phyloP scores from a whole-genome alignment of 53 echinoderm and acorn worm genomes.

The Holothuria leucospilota region DNA sequence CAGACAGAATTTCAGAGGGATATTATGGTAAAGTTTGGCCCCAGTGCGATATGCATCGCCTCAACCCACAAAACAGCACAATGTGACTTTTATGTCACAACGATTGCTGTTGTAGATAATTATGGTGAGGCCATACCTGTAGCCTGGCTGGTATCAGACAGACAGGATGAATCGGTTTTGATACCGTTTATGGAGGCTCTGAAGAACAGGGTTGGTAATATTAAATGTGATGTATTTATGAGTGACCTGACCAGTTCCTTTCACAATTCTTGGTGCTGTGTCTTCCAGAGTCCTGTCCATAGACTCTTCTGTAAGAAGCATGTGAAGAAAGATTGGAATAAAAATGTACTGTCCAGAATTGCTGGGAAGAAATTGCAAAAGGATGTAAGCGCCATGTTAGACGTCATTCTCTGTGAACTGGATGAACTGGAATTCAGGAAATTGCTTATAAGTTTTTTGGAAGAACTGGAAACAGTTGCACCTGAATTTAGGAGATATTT shows the following conservation, averaged over 20 bases:
- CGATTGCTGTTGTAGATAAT: slow-evolving; percentile 56
- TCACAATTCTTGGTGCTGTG: slow-evolving; percentile 49
- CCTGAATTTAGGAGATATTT: slow-evolving; percentile 38
- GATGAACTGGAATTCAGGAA: slow-evolving; percentile 33
- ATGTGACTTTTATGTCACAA: slow-evolving; percentile 44
- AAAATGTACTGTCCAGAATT: neutral
- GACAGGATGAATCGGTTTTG: slow-evolving; percentile 47
- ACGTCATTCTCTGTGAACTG: slow-evolving; percentile 23
- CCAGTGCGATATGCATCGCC: slow-evolving; percentile 41
- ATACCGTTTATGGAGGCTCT: slow-evolving; percentile 22
- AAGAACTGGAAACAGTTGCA: slow-evolving; percentile 6
- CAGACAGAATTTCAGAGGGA: slow-evolving; percentile 29
- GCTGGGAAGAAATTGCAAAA: slow-evolving; percentile 15
- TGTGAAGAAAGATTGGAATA: neutral
- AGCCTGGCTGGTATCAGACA: slow-evolving; percentile 54
- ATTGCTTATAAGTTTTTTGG: neutral
- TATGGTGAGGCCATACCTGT: slow-evolving; percentile 59
- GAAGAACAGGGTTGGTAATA: neutral
- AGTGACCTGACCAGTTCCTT: slow-evolving; percentile 46
- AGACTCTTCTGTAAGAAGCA: neutral
- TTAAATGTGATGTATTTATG: slow-evolving; percentile 27
- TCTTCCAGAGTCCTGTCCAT: neutral
- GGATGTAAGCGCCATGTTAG: slow-evolving; percentile 25
- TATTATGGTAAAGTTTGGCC: slow-evolving; percentile 30
- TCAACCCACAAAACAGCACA: slow-evolving; percentile 52